Evolutionary conservation across 2,113 vertebrate genomes (phyloP), one percentile per base, ranked within the genome.

Genomic region (Chloebia gouldiae): DNA sequence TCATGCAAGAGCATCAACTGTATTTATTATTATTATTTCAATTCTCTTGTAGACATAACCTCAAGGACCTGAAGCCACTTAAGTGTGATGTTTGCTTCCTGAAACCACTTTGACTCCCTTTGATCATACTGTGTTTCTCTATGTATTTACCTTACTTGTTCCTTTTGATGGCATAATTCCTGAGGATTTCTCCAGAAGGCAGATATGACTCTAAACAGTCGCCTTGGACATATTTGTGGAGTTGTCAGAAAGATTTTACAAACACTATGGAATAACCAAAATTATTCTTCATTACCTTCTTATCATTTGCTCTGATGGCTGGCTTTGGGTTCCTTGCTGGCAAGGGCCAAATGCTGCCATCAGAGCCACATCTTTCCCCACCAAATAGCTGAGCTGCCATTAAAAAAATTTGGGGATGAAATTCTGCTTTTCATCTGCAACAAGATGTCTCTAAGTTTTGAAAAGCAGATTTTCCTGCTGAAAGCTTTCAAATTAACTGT

Each of bases 401-500:
- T 73, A 0, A 8, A 64, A 94, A 66, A 59, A 68, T 31, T 77
- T 86, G 2, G 3, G 28, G 51, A 88, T 56, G 22, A 81, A 83
- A 86, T 83, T 51, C 82, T 81, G 69, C 71, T 92, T 86, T 88
- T 86, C 64, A 61, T 75, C 72, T 92, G 64, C 90, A 92, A 82
- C 13, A 64, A 93, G 82, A 83, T 63, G 12, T n/a, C 59, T 81
- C 68, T 60, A 81, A 90, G 85, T 57, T 86, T 73, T 59, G 63
- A 90, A 95, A 90, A 73, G 68, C 88, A 88, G 90, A 96, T 94
- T 93, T 96, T 96, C 64, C 71, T 95, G 69, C 72, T 81, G 82
- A 95, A 96, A 94, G 88, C 94, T 86, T 96, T 93, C 82, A 96
- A 92, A 94, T 88, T 75, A 88, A 94, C 69, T 90, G 76, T 92